Evolutionary conservation across 1,140 invertebrate genomes (phyloP), one percentile per base, ranked within the genome.

Genomic region (Hesperophylax magnus): DNA sequence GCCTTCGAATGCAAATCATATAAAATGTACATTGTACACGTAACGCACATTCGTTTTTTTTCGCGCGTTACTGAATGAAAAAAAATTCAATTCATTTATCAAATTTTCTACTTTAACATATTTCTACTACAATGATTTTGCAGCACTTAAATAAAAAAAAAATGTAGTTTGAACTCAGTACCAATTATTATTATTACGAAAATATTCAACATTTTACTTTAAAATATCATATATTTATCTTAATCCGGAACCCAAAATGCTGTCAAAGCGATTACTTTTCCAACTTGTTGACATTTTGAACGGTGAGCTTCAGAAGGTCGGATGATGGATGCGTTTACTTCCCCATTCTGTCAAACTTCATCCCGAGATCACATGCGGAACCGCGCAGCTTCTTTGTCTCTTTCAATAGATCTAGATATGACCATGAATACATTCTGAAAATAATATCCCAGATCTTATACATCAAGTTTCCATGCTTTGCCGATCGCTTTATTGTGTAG

Each of bases 281-380:
- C 22, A 79, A 83, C 63, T 80, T 83, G 82, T 83, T 83, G 82
- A 83, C 72, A 76, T 34, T 58, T 61, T 58, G 9, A 72, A 34
- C 72, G 72, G 65, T 60, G 60, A 69, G 52, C 77, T 79, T 76
- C 77, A 27, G 63, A 20, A 34, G 52, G 72, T 56, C 58, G 39
- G 60, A 76, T 60, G 72, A 76, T 76, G 54, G 72, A 39, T 76
- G 72, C 54, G 56, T 76, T 34, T 60, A 20, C 27, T 58, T 76
- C 54, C 31, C 72, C 27, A 60, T 60, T 58, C 18, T 20, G 69
- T 11, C 24, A 75, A 54, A n/a, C 54, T 76, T 78, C 69, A 78
- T 78, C 77, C 77, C 47, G 4, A 78, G 20, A 67, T 67, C 52
- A 24, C 61, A 77, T 67, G 77, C 63, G 60, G 77, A 54, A 54